These are phyloP conservation scores for Ditylenchus dipsaci DNA, from an alignment of 1,140 invertebrate genomes.

Conservation along the genomic window DNA sequence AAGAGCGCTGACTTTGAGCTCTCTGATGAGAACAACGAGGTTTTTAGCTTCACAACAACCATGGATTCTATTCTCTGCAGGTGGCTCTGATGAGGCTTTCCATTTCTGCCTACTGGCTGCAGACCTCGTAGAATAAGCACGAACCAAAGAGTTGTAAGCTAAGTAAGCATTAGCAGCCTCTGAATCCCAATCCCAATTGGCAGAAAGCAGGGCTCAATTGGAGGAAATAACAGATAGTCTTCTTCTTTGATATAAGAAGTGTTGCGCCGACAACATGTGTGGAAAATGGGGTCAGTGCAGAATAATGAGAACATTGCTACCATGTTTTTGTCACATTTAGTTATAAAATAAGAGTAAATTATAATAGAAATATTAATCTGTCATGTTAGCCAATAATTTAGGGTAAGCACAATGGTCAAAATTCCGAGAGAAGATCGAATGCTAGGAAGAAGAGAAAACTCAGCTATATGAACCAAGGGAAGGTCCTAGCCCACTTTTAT, in stretches of 20 bases:
- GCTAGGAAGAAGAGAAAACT: no score
- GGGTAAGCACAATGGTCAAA: no score
- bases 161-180: neutral
- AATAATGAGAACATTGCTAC: slow-evolving; percentile 33
- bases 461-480: no score
- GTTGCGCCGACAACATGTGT: slow-evolving; percentile 13
- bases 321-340: slow-evolving; percentile 11
- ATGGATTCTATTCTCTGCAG: slow-evolving; percentile 11
- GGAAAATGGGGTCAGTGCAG: slow-evolving; percentile 25
- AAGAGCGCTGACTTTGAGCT: no score
- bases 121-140: neutral
- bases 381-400: no score
- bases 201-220: neutral
- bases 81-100: slow-evolving; percentile 27
- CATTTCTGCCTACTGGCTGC: neutral
- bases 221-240: slow-evolving; percentile 23
- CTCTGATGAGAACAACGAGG: no score
- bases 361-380: no score
- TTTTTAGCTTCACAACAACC: neutral
- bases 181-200: slow-evolving; percentile 1
- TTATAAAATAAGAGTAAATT: no score
- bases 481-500: no score
- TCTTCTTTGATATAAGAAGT: neutral
- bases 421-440: no score
- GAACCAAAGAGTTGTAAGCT: neutral